Percentiles rank a stretch among this genome's conserved stretches.
These are phyloP conservation scores for Phenganax stokvisi DNA, from an alignment of 92 coral and sea anemone species.

Conservation along the genomic window DNA sequence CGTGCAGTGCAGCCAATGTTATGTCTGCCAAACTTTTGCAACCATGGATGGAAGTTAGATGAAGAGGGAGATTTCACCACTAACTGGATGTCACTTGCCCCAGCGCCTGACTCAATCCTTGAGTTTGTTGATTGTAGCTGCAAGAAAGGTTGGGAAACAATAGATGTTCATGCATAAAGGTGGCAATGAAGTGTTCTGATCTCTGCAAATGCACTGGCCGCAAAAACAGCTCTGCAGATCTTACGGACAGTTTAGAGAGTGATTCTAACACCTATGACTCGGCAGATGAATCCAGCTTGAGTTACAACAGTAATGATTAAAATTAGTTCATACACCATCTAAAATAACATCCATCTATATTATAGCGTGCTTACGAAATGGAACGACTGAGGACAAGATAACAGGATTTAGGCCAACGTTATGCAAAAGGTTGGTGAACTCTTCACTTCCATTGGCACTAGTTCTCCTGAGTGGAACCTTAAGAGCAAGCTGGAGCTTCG, in stretches of 20 bases:
- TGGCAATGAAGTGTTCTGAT: slow-evolving; percentile 31
- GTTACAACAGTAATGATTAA: neutral
- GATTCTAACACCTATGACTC: neutral
- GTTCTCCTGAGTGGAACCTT: too few relatives aligned
- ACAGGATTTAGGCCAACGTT: too few relatives aligned
- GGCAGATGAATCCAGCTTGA: neutral
- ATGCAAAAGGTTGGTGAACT: too few relatives aligned
- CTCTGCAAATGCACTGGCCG: slow-evolving; percentile 12
- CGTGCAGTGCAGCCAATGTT: neutral
- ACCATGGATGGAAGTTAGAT: neutral
- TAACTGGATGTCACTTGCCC: slow-evolving; percentile 27
- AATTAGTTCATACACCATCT: too few relatives aligned
- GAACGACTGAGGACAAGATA: too few relatives aligned
- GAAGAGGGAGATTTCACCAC: neutral
- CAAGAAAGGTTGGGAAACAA: slow-evolving; percentile 21
- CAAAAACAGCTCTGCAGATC: neutral
- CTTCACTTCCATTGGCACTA: too few relatives aligned
- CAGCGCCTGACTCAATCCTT: slow-evolving; percentile 32
- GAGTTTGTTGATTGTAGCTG: slow-evolving; percentile 41
- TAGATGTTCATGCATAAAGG: slow-evolving; percentile 27
- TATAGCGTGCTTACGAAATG: too few relatives aligned
- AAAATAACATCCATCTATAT: too few relatives aligned
- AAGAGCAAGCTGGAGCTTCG: too few relatives aligned
- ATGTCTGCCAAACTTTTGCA: neutral
- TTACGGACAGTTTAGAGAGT: neutral